Evolutionary conservation across 2,797 vertebrate genomes (phyloP), one percentile per base, ranked within the genome.

Genomic region (Emys orbicularis): DNA sequence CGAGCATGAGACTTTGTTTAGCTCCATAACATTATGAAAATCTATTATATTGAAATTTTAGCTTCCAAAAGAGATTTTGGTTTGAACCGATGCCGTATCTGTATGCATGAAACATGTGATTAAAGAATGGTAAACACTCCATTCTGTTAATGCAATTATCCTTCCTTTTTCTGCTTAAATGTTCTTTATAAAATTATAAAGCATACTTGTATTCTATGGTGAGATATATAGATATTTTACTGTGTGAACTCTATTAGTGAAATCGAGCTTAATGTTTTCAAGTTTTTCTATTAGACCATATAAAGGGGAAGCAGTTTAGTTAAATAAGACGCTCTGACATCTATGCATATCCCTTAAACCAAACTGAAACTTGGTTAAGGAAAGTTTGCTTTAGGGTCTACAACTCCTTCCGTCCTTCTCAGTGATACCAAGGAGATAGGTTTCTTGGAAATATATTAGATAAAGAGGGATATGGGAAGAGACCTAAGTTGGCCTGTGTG

Each of bases 21-120:
- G 90, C 44, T 49, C 29, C 12, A 49, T 83, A 93, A 80, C 2
- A 1, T 82, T n/a, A 83, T 90, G 93, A 83, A 84, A 92, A 34
- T 47, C 82, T 84, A 92, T 84, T 65, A 81, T 89, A 31, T 90
- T 92, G 54, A 93, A 91, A 91, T 90, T 77, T 84, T 44, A 68
- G 83, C 85, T 95, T 93, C 37, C 41, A 59, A 50, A 91, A 95
- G 34, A 68, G 25, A 86, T 77, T n/a, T 54, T 54, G 49, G 85
- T 49, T 29, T 76, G 88, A 90, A 54, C 90, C 47, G 57, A 23
- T 61, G 16, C 27, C 41, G 2, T 79, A 23, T 41, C 88, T 50
- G 34, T 72, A 83, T 76, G 84, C 18, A 88, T 47, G 50, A 49
- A 76, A 47, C 54, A 18, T 49, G 44, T 31, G 72, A 7, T 10